phyloP scores from a whole-genome alignment of 2,888 invertebrate genomes.

The Calliscelio sp. region DNA sequence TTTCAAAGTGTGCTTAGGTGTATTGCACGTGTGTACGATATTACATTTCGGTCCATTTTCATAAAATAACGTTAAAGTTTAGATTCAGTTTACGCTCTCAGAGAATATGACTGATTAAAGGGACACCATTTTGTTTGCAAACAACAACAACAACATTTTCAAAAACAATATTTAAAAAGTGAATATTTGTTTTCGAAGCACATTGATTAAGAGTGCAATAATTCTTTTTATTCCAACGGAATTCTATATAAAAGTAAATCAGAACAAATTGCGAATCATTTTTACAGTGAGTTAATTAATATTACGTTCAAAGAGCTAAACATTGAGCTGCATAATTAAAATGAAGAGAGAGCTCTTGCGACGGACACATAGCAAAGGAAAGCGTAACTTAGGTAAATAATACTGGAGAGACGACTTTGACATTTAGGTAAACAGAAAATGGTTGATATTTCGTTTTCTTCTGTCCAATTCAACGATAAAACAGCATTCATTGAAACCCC shows the following conservation, averaged over 20 bases:
- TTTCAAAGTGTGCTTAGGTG: conserved; percentile 42
- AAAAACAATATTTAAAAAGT: too few relatives aligned
- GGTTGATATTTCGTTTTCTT: conserved; percentile 46
- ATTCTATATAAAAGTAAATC: too few relatives aligned
- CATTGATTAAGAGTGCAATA: too few relatives aligned
- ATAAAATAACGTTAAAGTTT: conserved; percentile 42
- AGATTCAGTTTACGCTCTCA: conserved; percentile 8
- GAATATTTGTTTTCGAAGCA: too few relatives aligned
- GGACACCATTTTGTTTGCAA: too few relatives aligned
- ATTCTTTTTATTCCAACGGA: too few relatives aligned
- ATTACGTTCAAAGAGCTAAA: conserved; percentile 18
- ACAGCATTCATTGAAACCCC: too few relatives aligned
- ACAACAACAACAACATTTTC: too few relatives aligned
- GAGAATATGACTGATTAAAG: too few relatives aligned
- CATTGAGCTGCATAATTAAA: conserved; percentile 40
- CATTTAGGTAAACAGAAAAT: conserved; percentile 40
- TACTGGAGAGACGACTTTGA: conserved; percentile 36
- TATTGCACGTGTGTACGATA: conserved; percentile 43
- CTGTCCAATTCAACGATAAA: too few relatives aligned
- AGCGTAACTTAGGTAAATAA: conserved; percentile 54
- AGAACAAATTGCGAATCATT: too few relatives aligned
- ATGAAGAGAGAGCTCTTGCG: conserved; percentile 33
- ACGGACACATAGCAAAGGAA: conserved; percentile 40
- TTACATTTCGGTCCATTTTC: conserved; percentile 47
- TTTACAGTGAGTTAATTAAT: conserved; percentile 45